A percentile compares a stretch with the other conserved stretches of the same genome.
phyloP scores from a whole-genome alignment of 2,888 invertebrate genomes.

The Drosophila histrio region DNA sequence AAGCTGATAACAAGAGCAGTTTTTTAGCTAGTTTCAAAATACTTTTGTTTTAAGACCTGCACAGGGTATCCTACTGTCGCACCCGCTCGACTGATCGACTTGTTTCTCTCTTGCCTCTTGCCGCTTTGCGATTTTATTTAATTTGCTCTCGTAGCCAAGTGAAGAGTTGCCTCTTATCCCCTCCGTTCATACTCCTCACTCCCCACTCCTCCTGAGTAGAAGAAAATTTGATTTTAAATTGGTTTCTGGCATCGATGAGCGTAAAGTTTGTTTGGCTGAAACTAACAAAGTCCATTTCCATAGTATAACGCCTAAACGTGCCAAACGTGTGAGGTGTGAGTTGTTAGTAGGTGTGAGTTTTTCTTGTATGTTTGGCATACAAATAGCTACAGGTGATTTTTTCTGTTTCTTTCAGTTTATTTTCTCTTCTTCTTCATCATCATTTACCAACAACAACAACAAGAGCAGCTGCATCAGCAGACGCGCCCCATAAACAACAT shows the following conservation, averaged over 20 bases:
- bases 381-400: conserved; percentile 69
- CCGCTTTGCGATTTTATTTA: conserved; percentile 71
- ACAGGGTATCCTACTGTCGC: too few relatives aligned
- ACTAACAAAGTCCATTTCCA: conserved; percentile 65
- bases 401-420: not conserved
- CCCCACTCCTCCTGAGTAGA: conserved; percentile 7
- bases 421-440: conserved; percentile 1
- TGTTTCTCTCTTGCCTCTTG: conserved; percentile 38
- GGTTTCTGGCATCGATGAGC: conserved; percentile 66
- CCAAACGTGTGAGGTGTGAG: conserved; percentile 20
- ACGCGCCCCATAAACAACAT: conserved; percentile 34
- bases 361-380: conserved; percentile 39
- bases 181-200: not conserved
- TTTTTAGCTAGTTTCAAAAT: too few relatives aligned
- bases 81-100: too few relatives aligned
- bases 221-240: conserved; percentile 77
- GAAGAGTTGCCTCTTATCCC: conserved; percentile 19
- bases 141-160: conserved; percentile 69
- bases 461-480: conserved; percentile 23
- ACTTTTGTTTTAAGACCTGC: too few relatives aligned
- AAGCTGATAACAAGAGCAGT: too few relatives aligned
- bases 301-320: conserved; percentile 28
- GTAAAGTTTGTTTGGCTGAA: conserved; percentile 58
- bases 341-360: conserved; percentile 47
- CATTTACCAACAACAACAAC: conserved; percentile 33